Conservation (phyloP, 2,113 vertebrate genomes). For the Reinhardtius hippoglossoides region DNA sequence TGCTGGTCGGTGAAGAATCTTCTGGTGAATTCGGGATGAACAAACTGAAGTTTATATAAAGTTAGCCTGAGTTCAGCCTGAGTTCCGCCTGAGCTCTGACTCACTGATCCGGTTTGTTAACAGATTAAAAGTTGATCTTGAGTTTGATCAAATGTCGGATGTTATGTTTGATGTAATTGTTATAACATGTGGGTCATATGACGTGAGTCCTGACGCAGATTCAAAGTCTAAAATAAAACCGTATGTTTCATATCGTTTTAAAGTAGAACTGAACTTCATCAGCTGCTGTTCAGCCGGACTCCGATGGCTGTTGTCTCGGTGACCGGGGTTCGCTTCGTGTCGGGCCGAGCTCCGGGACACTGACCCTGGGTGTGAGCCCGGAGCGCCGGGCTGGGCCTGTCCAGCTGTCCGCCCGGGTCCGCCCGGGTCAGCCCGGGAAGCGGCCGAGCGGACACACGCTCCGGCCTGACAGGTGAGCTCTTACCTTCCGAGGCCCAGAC, state of each 20-base stretch:
- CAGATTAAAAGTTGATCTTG: too few relatives aligned
- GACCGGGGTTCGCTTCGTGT: neutral
- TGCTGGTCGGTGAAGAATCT: too few relatives aligned
- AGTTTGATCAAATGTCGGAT: too few relatives aligned
- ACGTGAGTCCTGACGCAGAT: neutral
- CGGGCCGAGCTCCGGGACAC: too few relatives aligned
- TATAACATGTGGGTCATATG: neutral
- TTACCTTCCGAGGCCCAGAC: conserved; percentile 73
- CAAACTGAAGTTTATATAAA: neutral
- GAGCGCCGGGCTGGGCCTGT: neutral
- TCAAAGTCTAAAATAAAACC: neutral
- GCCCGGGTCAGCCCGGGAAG: neutral
- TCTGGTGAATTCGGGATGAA: neutral
- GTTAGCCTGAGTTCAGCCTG: too few relatives aligned
- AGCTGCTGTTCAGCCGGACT: neutral
- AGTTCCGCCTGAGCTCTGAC: too few relatives aligned
- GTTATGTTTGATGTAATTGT: too few relatives aligned
- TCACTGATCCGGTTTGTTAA: too few relatives aligned
- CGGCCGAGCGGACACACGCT: neutral
- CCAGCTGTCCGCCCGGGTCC: neutral
- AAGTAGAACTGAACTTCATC: neutral
- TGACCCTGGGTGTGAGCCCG: too few relatives aligned
- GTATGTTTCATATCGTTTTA: too few relatives aligned
- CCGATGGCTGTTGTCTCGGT: neutral
- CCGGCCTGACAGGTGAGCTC: neutral